Conservation (phyloP, 2,797 vertebrate genomes). For the Aldrovandia affinis region DNA sequence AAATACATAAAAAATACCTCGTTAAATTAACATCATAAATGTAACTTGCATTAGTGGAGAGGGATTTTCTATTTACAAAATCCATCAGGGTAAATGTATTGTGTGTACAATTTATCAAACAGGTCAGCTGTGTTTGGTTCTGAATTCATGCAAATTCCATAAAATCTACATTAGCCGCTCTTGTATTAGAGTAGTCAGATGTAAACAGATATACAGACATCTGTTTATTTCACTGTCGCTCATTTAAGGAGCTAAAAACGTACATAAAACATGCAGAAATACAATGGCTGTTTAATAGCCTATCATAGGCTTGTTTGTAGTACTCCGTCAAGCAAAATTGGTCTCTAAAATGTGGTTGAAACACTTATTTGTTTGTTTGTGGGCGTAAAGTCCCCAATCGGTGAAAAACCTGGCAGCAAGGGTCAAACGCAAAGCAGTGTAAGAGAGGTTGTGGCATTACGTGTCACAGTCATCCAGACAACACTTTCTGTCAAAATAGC, state of each 20-base stretch:
- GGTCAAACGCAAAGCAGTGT: neutral
- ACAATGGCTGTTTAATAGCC: constrained; percentile 20
- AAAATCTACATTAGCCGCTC: constrained; percentile 33
- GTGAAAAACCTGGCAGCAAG: neutral
- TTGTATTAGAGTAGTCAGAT: constrained; percentile 20
- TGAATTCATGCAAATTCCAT: constrained; percentile 22
- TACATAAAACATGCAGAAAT: neutral
- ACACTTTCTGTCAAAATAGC: neutral
- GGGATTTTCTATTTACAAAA: constrained; percentile 51
- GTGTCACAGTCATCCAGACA: neutral
- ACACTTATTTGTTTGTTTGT: constrained; percentile 24
- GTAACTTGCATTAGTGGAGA: constrained; percentile 32
- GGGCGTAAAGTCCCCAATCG: neutral
- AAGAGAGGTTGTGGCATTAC: neutral
- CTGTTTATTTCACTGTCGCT: neutral
- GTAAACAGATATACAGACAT: constrained; percentile 10
- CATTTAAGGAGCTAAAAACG: constrained; percentile 1
- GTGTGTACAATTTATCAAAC: constrained; percentile 52
- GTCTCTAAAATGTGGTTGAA: constrained; percentile 4
- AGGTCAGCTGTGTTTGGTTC: constrained; percentile 48
- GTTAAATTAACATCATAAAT: constrained; percentile 30
- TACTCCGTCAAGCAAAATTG: constrained; percentile 13
- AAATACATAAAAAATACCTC: constrained; percentile 16
- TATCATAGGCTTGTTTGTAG: constrained; percentile 11
- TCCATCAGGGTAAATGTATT: constrained; percentile 33